phyloP scores from a whole-genome alignment of 1,140 invertebrate genomes.

The Propsilocerus akamusi region DNA sequence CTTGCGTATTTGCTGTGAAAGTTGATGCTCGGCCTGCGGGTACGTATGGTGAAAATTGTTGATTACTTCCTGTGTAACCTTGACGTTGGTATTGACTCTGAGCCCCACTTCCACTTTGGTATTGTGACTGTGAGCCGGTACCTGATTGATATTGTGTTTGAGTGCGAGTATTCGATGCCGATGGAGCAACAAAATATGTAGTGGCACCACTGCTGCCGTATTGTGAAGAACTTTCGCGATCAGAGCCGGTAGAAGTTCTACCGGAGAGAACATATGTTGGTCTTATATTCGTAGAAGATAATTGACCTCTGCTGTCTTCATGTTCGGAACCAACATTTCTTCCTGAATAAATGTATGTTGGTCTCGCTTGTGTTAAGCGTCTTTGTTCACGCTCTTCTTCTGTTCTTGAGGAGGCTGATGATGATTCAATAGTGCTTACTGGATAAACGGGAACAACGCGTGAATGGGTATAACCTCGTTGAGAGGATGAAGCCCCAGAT shows the following conservation, averaged over 20 bases:
- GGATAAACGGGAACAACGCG: background rate
- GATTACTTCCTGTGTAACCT: background rate
- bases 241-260: background rate
- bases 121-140: background rate
- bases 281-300: background rate
- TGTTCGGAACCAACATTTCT: background rate
- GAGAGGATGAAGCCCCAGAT: background rate
- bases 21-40: too few relatives aligned
- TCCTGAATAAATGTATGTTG: background rate
- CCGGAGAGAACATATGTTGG: background rate
- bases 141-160: background rate
- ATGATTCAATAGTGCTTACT: background rate
- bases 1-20: too few relatives aligned
- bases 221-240: background rate
- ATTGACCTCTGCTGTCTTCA: background rate
- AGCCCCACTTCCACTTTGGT: background rate
- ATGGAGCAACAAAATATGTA: background rate
- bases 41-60: background rate
- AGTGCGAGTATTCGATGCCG: background rate
- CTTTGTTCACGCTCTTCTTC: background rate
- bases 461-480: background rate
- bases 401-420: background rate
- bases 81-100: background rate
- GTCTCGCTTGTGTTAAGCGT: background rate
- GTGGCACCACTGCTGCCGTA: background rate